These are phyloP conservation scores for Anthonomus grandis DNA, from an alignment of 1,140 invertebrate species.

Conservation along the genomic window DNA sequence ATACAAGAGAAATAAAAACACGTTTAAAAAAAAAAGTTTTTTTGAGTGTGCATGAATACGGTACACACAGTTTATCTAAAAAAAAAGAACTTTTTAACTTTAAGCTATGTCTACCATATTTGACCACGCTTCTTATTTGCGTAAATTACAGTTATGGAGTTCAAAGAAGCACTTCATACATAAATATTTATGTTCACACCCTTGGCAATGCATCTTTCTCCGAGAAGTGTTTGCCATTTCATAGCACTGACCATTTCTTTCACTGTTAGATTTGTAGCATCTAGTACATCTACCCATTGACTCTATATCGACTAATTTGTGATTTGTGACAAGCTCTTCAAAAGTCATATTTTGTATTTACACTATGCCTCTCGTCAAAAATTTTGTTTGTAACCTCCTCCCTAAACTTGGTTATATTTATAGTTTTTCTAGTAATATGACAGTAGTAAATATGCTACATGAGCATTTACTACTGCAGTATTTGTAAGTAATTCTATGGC, in stretches of 20 bases:
- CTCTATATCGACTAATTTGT: constrained; percentile 1
- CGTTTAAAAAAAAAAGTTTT: not conserved
- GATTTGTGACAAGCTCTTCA: not conserved
- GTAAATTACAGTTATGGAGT: not conserved
- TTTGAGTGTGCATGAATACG: not conserved
- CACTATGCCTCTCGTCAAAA: constrained; percentile 3
- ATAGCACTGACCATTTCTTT: not conserved
- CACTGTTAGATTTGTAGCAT: constrained; percentile 4
- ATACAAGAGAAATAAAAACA: not conserved
- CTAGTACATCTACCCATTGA: not conserved
- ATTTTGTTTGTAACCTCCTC: not conserved
- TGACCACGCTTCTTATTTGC: too few relatives aligned
- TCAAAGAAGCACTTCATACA: not conserved
- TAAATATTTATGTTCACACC: constrained; percentile 5
- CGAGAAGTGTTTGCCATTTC: constrained; percentile 7
- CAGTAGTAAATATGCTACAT: not conserved
- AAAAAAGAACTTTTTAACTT: not conserved
- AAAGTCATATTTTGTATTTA: not conserved
- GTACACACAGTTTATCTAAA: too few relatives aligned
- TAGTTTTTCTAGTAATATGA: not conserved
- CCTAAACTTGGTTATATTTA: not conserved
- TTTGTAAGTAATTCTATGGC: too few relatives aligned
- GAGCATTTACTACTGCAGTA: too few relatives aligned
- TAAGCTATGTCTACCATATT: not conserved
- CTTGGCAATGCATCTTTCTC: not conserved